Conservation (phyloP, 1,140 invertebrate species). For the Neomicropteryx cornuta region DNA sequence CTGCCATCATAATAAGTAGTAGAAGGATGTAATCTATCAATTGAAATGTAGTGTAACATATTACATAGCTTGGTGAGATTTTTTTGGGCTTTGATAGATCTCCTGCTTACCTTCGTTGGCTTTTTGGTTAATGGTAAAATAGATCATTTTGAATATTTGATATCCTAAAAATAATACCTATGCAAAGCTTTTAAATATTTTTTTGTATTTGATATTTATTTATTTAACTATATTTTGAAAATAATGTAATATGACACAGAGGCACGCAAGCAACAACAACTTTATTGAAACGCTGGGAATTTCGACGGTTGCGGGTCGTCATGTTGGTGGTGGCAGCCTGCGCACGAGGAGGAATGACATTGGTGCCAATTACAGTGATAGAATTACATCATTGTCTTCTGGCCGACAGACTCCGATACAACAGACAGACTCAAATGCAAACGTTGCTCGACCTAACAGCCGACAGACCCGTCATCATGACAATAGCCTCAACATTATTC, state of each 20-base stretch:
- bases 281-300: constrained; percentile 28
- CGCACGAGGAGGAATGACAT: constrained; percentile 11
- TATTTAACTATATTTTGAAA: background rate
- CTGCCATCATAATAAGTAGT: background rate
- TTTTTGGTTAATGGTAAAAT: no score
- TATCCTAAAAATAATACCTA: no score
- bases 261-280: constrained; percentile 45
- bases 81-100: constrained; percentile 5
- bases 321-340: constrained; percentile 14
- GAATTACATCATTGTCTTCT: constrained; percentile 9
- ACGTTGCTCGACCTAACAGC: constrained; percentile 25
- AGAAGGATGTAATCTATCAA: background rate
- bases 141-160: no score
- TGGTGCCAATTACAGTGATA: constrained; percentile 11
- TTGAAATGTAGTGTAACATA: background rate
- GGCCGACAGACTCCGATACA: constrained; percentile 11
- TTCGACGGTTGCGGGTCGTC: constrained; percentile 30
- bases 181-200: no score
- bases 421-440: constrained; percentile 31
- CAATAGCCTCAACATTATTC: constrained; percentile 41
- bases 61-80: background rate
- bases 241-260: no score
- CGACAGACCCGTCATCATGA: constrained; percentile 25
- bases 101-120: no score
- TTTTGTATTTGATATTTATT: background rate